These are phyloP conservation scores for Conopomorpha cramerella DNA, from an alignment of 1,140 invertebrate genomes.

Conservation along the genomic window DNA sequence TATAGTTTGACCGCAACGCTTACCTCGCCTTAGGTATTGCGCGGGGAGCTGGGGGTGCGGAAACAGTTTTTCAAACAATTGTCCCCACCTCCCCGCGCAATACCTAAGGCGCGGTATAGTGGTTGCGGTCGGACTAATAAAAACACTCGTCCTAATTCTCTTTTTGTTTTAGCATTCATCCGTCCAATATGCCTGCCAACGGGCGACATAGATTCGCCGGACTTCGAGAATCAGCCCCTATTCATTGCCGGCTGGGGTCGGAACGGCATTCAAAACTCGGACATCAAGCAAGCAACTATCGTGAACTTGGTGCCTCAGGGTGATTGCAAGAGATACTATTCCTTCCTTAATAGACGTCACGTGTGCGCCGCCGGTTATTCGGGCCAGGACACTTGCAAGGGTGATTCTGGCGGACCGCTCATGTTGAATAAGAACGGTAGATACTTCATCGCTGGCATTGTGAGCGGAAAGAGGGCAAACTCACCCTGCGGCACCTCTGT, in stretches of 20 bases:
- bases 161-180: slow-evolving; percentile 32
- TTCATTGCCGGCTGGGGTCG: slow-evolving; percentile 41
- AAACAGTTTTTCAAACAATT: too few species aligned
- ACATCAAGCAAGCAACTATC: slow-evolving; percentile 38
- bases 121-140: too few species aligned
- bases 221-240: slow-evolving; percentile 27
- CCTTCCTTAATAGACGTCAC: slow-evolving; percentile 17
- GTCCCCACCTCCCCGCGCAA: too few species aligned
- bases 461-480: slow-evolving; percentile 40
- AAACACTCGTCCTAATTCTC: too few species aligned
- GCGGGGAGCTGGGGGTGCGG: too few species aligned
- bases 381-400: slow-evolving; percentile 42
- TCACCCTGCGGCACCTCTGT: slow-evolving; percentile 35
- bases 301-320: slow-evolving; percentile 29
- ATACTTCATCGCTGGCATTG: slow-evolving; percentile 32
- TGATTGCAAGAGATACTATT: slow-evolving; percentile 23
- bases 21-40: too few species aligned
- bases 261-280: slow-evolving; percentile 17
- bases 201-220: slow-evolving; percentile 26
- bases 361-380: slow-evolving; percentile 33
- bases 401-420: slow-evolving; percentile 40
- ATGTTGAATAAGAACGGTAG: slow-evolving; percentile 34
- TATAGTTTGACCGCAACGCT: too few species aligned
- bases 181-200: slow-evolving; percentile 37
- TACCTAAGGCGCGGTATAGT: too few species aligned